Conservation (phyloP, 2,888 invertebrate species). For the Volucella zonaria region DNA sequence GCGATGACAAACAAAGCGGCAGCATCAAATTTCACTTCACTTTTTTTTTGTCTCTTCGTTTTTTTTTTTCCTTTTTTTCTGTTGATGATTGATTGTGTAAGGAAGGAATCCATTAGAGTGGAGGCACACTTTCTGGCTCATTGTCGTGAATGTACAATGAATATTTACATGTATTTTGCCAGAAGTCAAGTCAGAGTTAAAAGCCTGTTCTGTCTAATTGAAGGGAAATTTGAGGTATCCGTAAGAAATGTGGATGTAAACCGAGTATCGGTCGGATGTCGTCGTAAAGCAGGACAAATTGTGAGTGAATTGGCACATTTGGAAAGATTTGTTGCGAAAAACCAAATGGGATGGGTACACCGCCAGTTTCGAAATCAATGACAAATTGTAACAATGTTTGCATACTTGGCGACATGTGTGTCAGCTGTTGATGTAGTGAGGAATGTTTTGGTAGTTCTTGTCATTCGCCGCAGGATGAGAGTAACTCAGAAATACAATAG, state of each 20-base stretch:
- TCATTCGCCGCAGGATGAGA: too few species aligned
- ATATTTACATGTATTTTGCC: too few species aligned
- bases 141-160: constrained; percentile 23
- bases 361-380: too few species aligned
- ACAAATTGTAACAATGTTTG: too few species aligned
- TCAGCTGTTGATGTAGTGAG: too few species aligned
- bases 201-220: constrained; percentile 43
- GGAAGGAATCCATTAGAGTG: constrained; percentile 39
- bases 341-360: too few species aligned
- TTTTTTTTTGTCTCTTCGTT: neutral
- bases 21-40: constrained; percentile 37
- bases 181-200: neutral
- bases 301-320: constrained; percentile 10
- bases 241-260: neutral
- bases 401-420: too few species aligned
- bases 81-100: neutral
- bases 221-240: constrained; percentile 24
- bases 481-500: too few species aligned
- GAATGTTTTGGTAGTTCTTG: too few species aligned
- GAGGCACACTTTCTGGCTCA: constrained; percentile 27
- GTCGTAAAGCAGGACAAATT: constrained; percentile 29
- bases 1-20: constrained; percentile 49
- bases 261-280: constrained; percentile 38
- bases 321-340: too few species aligned
- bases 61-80: neutral